A percentile compares a stretch with the other conserved stretches of the same genome.
Evolutionary conservation across 2,888 invertebrate species (phyloP).

Genomic region (Horisme vitalbata): DNA sequence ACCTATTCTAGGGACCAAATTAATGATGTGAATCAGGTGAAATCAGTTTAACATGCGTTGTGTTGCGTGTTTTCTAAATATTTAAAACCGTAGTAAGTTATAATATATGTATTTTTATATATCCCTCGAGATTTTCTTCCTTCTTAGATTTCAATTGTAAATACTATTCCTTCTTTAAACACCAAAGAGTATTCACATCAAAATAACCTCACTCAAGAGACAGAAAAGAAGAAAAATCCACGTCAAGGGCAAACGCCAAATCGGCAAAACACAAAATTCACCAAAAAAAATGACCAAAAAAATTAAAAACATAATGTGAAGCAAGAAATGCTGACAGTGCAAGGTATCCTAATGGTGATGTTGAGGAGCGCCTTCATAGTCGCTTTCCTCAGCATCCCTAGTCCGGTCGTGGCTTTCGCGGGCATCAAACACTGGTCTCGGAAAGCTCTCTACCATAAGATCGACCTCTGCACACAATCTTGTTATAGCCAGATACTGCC

Average conservation of each 20-base stretch:
- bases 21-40: no score
- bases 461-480: constrained; percentile 71
- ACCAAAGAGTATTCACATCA: no score
- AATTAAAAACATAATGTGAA: constrained; percentile 35
- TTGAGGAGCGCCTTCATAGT: constrained; percentile 62
- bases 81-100: no score
- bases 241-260: constrained; percentile 9
- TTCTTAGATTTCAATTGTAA: no score
- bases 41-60: no score
- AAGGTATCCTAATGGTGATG: constrained; percentile 59
- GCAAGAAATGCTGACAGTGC: constrained; percentile 48
- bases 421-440: constrained; percentile 67
- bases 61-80: no score
- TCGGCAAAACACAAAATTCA: constrained; percentile 25
- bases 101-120: no score
- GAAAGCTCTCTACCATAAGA: constrained; percentile 59
- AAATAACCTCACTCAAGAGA: constrained; percentile 1
- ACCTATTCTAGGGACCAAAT: no score
- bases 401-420: constrained; percentile 59
- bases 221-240: constrained; percentile 15
- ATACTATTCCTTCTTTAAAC: no score
- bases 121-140: no score
- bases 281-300: constrained; percentile 37
- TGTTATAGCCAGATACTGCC: constrained; percentile 64
- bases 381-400: constrained; percentile 65